These are phyloP conservation scores for Philereme transversata DNA, from an alignment of 2,888 invertebrate genomes.

Conservation along the genomic window DNA sequence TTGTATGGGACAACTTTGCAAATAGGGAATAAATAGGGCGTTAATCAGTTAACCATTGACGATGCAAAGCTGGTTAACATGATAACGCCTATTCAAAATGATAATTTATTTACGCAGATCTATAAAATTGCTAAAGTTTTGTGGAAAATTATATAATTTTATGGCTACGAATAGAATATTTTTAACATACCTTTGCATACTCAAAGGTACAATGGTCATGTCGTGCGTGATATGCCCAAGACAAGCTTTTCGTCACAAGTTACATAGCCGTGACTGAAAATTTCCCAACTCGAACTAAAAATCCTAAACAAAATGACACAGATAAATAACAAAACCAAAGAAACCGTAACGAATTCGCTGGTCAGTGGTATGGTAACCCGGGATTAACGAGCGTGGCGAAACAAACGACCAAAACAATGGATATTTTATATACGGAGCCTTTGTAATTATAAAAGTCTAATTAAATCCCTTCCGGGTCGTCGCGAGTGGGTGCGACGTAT, in stretches of 20 bases:
- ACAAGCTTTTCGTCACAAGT: conserved; percentile 8
- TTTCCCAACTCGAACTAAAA: conserved; percentile 44
- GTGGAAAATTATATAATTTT: not conserved
- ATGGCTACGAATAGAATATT: not conserved
- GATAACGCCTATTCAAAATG: conserved; percentile 1
- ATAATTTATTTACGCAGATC: not conserved
- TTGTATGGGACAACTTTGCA: conserved; percentile 35
- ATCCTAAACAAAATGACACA: conserved; percentile 38
- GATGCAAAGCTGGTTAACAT: conserved; percentile 13
- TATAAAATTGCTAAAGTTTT: no score
- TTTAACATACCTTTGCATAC: not conserved
- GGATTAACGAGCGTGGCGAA: conserved; percentile 44
- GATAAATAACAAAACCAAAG: conserved; percentile 42
- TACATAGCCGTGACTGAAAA: conserved; percentile 15
- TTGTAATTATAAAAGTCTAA: conserved; percentile 47
- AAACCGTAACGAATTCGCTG: conserved; percentile 49
- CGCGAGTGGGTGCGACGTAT: conserved; percentile 54
- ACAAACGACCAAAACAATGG: conserved; percentile 41
- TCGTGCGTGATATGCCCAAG: not conserved
- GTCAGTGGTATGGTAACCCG: conserved; percentile 53
- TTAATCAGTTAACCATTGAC: conserved; percentile 26
- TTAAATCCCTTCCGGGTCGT: conserved; percentile 57
- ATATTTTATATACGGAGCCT: conserved; percentile 31
- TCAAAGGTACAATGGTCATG: not conserved
- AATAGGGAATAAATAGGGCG: conserved; percentile 31